A percentile compares a stretch with the other conserved stretches of the same genome.
Conservation (phyloP, 2,113 vertebrate genomes). For the Dinomys branickii region DNA sequence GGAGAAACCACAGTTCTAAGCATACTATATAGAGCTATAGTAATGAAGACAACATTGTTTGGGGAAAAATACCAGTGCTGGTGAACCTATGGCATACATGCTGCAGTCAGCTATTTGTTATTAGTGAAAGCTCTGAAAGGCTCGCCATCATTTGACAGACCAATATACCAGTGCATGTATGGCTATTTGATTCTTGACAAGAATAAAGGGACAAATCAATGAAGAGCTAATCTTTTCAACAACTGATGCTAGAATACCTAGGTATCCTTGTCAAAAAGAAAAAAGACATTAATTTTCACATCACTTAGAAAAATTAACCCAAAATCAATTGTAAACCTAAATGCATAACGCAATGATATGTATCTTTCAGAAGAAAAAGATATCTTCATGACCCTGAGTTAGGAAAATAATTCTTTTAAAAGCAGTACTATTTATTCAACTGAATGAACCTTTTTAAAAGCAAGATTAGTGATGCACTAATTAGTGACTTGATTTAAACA, state of each 20-base stretch:
- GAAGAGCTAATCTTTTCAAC: not conserved
- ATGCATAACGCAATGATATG: not conserved
- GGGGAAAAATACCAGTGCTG: not conserved
- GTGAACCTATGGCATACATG: not conserved
- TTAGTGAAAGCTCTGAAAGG: not conserved
- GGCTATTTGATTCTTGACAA: not conserved
- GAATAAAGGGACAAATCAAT: not conserved
- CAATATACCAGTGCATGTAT: not conserved
- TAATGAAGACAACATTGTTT: not conserved
- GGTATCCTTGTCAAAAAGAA: not conserved
- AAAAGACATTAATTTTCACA: not conserved
- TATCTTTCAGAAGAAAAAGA: not conserved
- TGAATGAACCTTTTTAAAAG: not conserved
- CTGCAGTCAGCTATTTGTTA: not conserved
- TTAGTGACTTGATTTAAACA: not conserved
- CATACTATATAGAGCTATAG: not conserved
- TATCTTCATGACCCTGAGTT: not conserved
- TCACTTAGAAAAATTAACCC: not conserved
- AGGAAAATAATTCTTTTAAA: not conserved
- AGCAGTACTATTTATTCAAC: not conserved
- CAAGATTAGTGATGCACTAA: not conserved
- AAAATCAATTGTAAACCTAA: not conserved
- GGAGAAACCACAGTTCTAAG: not conserved
- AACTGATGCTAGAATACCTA: not conserved
- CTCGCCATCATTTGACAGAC: not conserved